Evolutionary conservation across 2,113 vertebrate species (phyloP).

Genomic region (Spea multiplicata): DNA sequence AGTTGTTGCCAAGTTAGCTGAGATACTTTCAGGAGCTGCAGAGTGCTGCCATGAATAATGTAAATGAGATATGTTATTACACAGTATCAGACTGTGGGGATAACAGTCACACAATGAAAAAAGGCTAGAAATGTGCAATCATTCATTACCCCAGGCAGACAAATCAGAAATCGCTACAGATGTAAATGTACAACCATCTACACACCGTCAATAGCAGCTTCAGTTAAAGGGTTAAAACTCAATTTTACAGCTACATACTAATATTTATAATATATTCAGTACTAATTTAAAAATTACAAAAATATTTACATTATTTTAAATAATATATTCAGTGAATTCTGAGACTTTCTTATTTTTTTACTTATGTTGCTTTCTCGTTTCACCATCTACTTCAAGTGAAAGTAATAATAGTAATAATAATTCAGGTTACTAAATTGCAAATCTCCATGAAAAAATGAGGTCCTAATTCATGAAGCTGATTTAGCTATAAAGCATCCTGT

Average conservation of each 20-base stretch:
- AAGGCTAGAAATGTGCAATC: slow-evolving; percentile 26
- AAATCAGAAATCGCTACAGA: slow-evolving; percentile 3
- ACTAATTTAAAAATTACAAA: too few relatives aligned
- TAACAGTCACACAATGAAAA: slow-evolving; percentile 7
- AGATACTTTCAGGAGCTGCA: slow-evolving; percentile 18
- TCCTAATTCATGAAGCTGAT: slow-evolving; percentile 32
- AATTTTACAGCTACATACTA: not conserved
- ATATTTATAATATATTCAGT: too few relatives aligned
- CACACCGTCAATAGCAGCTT: not conserved
- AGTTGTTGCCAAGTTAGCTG: slow-evolving; percentile 17
- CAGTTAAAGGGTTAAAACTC: slow-evolving; percentile 12
- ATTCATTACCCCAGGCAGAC: slow-evolving; percentile 33
- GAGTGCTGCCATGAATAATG: slow-evolving; percentile 36
- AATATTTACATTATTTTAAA: too few relatives aligned
- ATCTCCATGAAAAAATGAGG: slow-evolving; percentile 21
- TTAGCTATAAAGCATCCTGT: not conserved
- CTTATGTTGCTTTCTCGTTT: not conserved
- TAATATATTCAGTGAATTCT: too few relatives aligned
- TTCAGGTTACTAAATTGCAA: slow-evolving; percentile 19
- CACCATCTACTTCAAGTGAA: not conserved
- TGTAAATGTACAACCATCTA: not conserved
- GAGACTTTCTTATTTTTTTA: too few relatives aligned
- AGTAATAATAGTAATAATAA: not conserved
- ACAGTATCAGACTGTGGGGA: slow-evolving; percentile 16
- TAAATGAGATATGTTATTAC: slow-evolving; percentile 35